Evolutionary conservation across 2,888 invertebrate genomes (phyloP).

Genomic region (Eurois occulta): DNA sequence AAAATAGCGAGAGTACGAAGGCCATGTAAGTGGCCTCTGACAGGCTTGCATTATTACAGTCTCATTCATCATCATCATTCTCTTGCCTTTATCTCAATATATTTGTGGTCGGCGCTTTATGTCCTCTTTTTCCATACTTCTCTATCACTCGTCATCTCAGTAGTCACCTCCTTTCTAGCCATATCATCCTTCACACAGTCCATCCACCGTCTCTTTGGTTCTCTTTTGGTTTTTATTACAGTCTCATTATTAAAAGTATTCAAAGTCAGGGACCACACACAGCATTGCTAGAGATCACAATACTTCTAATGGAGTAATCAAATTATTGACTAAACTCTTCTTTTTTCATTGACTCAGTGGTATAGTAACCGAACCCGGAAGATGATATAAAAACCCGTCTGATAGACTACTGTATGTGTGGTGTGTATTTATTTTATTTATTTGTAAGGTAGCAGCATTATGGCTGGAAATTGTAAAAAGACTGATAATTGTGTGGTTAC

Average conservation of each 20-base stretch:
- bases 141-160: not conserved
- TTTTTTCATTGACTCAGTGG: not conserved
- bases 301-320: constrained; percentile 14
- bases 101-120: not conserved
- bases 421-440: constrained; percentile 72
- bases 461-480: constrained; percentile 81
- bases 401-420: constrained; percentile 59
- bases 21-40: not conserved
- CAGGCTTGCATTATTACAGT: not conserved
- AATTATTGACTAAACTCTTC: constrained; percentile 7
- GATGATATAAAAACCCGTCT: constrained; percentile 46
- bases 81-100: not conserved
- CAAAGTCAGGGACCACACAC: constrained; percentile 39
- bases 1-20: not conserved
- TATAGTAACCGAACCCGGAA: constrained; percentile 52
- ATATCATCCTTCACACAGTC: not conserved
- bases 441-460: constrained; percentile 66
- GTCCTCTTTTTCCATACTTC: not conserved
- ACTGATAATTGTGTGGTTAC: constrained; percentile 84
- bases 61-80: not conserved
- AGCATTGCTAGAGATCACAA: not conserved
- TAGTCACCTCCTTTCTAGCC: not conserved
- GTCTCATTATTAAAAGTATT: not conserved
- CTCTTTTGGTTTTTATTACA: not conserved
- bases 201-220: not conserved